phyloP scores from a whole-genome alignment of 2,113 vertebrate species.

The Ciconia maguari region DNA sequence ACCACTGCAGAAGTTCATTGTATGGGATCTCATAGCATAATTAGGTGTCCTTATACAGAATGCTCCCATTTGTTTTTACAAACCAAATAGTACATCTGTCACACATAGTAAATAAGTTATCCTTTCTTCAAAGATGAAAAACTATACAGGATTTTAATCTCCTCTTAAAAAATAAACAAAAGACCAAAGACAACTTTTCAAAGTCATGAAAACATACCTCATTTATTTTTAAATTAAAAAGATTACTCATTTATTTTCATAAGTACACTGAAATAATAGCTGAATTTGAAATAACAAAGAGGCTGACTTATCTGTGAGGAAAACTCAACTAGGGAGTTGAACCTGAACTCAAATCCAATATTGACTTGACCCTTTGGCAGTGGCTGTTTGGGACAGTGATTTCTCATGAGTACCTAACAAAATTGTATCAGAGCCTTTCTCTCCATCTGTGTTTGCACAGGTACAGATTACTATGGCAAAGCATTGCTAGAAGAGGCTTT shows the following conservation, averaged over 20 bases:
- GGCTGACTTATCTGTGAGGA: not conserved
- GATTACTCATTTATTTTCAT: not conserved
- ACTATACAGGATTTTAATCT: not conserved
- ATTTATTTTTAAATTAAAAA: not conserved
- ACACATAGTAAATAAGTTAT: not conserved
- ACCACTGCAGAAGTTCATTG: not conserved
- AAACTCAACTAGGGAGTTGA: not conserved
- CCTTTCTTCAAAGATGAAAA: not conserved
- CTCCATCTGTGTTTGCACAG: not conserved
- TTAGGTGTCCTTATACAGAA: not conserved
- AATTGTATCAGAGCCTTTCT: not conserved
- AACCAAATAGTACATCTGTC: not conserved
- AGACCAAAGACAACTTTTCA: not conserved
- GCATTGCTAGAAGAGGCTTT: not conserved
- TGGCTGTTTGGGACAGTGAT: not conserved
- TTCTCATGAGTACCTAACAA: not conserved
- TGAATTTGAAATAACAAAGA: constrained; percentile 5
- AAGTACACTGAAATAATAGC: constrained; percentile 6
- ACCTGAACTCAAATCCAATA: not conserved
- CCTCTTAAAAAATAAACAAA: not conserved
- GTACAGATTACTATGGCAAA: not conserved
- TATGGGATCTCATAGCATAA: not conserved
- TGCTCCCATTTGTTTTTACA: not conserved
- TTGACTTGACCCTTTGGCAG: not conserved
- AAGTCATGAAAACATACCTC: not conserved